Base-by-base conservation (phyloP, 2,113 vertebrate genomes). In the Octodon degus region DNA sequence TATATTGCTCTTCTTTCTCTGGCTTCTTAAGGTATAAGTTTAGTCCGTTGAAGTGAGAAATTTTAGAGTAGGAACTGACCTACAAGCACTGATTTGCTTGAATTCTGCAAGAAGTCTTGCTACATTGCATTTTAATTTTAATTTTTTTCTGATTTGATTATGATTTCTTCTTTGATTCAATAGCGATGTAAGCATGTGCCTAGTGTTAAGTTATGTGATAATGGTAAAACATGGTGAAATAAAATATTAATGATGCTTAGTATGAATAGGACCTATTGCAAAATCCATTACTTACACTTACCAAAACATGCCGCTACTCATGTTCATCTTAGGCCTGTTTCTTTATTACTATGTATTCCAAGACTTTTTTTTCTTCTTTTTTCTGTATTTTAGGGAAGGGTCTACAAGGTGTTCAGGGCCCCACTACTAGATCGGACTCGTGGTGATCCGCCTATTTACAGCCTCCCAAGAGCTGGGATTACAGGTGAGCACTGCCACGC, bases 131-230 rank as follows among this genome's bases (percentile, higher is more conserved):
- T 79, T 80, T 84, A 25, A 30, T 60, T 84, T 93, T 89, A 34
- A 85, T 72, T 91, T 68, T 68, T 80, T 67, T 90, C 24, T 63
- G 76, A 85, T 58, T 89, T 94, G 13, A n/a, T 84, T 87, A 12
- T 82, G 67, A 55, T 86, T 82, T 62, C 16, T 53, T 86, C 67
- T 90, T 70, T 55, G 53, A 83, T 25, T 22, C 7, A 30, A 27
- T 83, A 40, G 13, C 83, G 76, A 95, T 43, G 68, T 19, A 55
- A 76, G 5, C 55, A 0, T 43, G 40, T 84, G 22, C 16, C 50
- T 81, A 76, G 3, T n/a, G 5, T 84, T 47, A 84, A 84, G 55
- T 95, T 79, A 79, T 84, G 12, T 16, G 5, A 88, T n/a, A 70
- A 82, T 3, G 53, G 8, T 7, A 5, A 20, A 53, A 86, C 63